Percentiles rank a stretch among this genome's conserved stretches.
Evolutionary conservation across 1,140 invertebrate genomes (phyloP).

Genomic region (Drosophila elegans): DNA sequence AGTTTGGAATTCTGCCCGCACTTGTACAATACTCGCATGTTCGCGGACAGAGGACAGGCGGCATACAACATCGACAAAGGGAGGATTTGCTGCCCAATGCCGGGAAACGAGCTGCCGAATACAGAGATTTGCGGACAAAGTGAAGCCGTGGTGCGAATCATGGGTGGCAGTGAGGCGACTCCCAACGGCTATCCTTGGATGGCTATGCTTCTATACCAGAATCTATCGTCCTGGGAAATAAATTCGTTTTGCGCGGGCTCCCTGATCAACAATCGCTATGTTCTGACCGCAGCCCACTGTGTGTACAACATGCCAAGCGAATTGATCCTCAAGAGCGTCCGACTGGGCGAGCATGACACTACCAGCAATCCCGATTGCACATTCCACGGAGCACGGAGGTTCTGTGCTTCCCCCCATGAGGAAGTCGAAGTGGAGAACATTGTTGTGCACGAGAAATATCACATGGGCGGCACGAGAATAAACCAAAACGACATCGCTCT

Average conservation of each 20-base stretch:
- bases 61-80: conserved; percentile 12
- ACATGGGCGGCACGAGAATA: accelerated
- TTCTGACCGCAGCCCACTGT: conserved; percentile 87
- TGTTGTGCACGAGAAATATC: conserved; percentile 86
- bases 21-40: not conserved
- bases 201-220: not conserved
- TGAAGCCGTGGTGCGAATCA: not conserved
- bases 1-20: not conserved
- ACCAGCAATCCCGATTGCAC: conserved; percentile 60
- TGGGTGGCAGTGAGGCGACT: not conserved
- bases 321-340: conserved; percentile 67
- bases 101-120: not conserved
- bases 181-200: not conserved
- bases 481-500: conserved; percentile 90
- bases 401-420: conserved; percentile 80
- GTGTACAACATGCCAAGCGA: conserved; percentile 75
- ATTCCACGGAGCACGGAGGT: not conserved
- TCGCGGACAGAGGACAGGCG: no score
- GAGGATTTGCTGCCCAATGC: not conserved
- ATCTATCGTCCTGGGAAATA: not conserved
- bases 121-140: not conserved
- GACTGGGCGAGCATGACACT: conserved; percentile 75
- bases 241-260: not conserved
- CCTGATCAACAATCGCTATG: conserved; percentile 85
- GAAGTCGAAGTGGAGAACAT: conserved; percentile 86